Percentiles rank a stretch among this genome's conserved stretches.
phyloP scores from a whole-genome alignment of 2,113 vertebrate species.

The Neogobius melanostomus region DNA sequence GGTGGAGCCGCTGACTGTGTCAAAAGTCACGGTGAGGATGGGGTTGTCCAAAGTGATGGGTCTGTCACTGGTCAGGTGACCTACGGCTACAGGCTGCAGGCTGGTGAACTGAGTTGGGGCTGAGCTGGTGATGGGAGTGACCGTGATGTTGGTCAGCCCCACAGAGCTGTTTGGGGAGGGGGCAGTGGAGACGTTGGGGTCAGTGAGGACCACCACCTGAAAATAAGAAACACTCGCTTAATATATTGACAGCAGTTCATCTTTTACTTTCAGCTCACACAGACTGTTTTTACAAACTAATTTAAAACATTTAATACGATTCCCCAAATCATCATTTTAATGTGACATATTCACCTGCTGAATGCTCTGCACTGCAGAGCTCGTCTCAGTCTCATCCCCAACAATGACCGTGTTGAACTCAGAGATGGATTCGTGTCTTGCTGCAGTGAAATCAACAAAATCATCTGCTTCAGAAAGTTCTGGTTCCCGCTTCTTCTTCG shows the following conservation, averaged over 20 bases:
- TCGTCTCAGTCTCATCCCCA: constrained; percentile 93
- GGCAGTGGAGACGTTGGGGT: constrained; percentile 75
- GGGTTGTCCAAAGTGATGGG: constrained; percentile 94
- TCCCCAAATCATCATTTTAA: background rate
- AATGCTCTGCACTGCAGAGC: constrained; percentile 95
- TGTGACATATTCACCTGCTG: constrained; percentile 82
- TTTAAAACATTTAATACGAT: background rate
- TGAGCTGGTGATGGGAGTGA: constrained; percentile 87
- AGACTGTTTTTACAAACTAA: background rate
- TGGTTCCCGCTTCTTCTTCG: constrained; percentile 81
- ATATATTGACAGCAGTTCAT: background rate
- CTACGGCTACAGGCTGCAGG: constrained; percentile 90
- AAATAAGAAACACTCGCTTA: constrained; percentile 10
- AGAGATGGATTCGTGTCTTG: constrained; percentile 61
- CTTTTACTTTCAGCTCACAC: background rate
- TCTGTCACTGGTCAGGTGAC: constrained; percentile 86
- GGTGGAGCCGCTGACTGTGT: constrained; percentile 88
- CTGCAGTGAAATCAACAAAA: constrained; percentile 81
- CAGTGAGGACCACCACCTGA: constrained; percentile 93
- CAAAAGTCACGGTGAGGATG: constrained; percentile 95
- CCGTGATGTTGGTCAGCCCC: constrained; percentile 90
- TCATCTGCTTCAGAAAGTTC: constrained; percentile 82
- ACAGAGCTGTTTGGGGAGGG: constrained; percentile 83
- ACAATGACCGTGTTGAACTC: constrained; percentile 79
- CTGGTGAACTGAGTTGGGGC: constrained; percentile 89